These are phyloP conservation scores for Macquaria ambigua DNA, from an alignment of 2,113 vertebrate species.

Conservation along the genomic window DNA sequence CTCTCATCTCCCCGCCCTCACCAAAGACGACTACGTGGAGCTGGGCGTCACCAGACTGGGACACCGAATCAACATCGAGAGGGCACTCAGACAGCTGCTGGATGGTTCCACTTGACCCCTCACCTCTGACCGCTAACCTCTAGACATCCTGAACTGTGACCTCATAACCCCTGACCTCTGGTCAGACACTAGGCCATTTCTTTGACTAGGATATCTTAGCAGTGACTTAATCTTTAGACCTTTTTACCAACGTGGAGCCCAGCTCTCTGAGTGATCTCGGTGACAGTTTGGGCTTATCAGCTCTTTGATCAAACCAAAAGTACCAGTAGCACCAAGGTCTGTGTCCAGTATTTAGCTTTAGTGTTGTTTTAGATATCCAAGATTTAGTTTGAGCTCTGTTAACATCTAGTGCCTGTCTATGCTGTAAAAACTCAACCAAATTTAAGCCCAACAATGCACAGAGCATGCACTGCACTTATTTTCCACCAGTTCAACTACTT, in stretches of 20 bases:
- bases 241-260: slow-evolving; percentile 42
- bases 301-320: slow-evolving; percentile 57
- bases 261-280: slow-evolving; percentile 26
- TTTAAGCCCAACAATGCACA: no score
- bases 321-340: background rate
- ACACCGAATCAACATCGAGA: slow-evolving; percentile 98
- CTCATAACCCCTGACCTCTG: slow-evolving; percentile 62
- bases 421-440: background rate
- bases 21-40: slow-evolving; percentile 99
- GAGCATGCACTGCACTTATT: no score
- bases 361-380: background rate
- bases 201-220: slow-evolving; percentile 58
- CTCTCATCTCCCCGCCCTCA: slow-evolving; percentile 94
- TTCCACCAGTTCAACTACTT: no score
- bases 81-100: slow-evolving; percentile 94
- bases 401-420: background rate
- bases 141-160: slow-evolving; percentile 70
- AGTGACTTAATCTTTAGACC: slow-evolving; percentile 52
- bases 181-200: slow-evolving; percentile 60
- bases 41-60: slow-evolving; percentile 97
- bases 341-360: background rate
- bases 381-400: background rate
- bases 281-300: slow-evolving; percentile 46
- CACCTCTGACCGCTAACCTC: slow-evolving; percentile 51
- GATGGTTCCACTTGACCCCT: slow-evolving; percentile 90